Evolutionary conservation across 2,888 invertebrate species (phyloP), one percentile per base, ranked within the genome.

Genomic region (Ophioninae sp.): DNA sequence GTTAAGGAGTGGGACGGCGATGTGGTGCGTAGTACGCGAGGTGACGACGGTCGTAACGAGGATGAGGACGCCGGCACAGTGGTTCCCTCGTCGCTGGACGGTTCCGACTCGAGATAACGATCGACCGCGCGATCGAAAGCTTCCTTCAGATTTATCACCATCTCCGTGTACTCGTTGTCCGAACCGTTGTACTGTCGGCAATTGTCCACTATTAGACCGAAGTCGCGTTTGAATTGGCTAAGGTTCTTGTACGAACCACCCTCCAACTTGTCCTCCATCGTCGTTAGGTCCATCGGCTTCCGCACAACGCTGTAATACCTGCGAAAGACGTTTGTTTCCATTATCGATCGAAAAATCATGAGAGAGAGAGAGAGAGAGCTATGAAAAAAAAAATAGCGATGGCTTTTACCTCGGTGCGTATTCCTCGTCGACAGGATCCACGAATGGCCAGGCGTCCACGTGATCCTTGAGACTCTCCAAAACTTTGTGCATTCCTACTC

Each of bases 361-460:
- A 20, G 59, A 10, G 23, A 6, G 61, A 13, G 22, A 10, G 61
- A 61, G 61, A 20, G 22, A 22, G 61, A 10, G n/a, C 20, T 44
- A 67, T 39, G 30, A 3, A 22, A 13, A 67, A 13, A 67, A 67
- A 22, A 6, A n/a, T 37, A 37, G n/a, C 41, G 2, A 41, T 2
- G 39, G 23, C 17, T 9, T 8, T 22, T 39, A 97, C 92, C 97
- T 96, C 0, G 98, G 98, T 0, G 98, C 98, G 91, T 97, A 97
- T 90, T 97, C 97, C 91, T 98, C 98, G 89, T 98, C 97, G 0
- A 98, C 98, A 0, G 98, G 97, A 91, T 98, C 97, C 91, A 97
- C 95, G 93, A 99, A 98, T 0, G 98, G 98, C 98, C 98, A 98
- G 0, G 98, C 97, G 92, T 98, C 98, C 80, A 97, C 96, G 91